Base-by-base conservation (phyloP, 2,113 vertebrate species). In the Neofelis nebulosa region DNA sequence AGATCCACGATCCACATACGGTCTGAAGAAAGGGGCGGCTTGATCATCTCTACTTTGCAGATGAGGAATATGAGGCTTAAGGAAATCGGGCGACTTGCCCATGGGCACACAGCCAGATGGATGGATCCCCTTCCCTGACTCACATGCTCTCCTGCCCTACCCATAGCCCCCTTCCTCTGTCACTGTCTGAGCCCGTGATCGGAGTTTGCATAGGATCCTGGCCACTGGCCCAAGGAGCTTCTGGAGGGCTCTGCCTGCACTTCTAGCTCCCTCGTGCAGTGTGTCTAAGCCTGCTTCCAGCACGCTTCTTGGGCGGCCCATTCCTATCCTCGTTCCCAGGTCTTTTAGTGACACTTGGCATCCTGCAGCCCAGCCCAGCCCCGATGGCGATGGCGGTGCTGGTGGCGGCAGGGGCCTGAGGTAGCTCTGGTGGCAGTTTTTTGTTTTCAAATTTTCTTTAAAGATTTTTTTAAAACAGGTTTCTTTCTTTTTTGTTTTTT, bases 1-100 rank as follows among this genome's bases (percentile, higher is more conserved):
- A 78, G 73, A 76, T 45, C 41, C 41, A 45, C 0, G 0, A 12
- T 19, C 29, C 36, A 15, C 48, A 50, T 3, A 15, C 0, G 2
- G 27, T 61, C 57, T 61, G 41, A 80, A 50, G 63, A 82, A 86
- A 57, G 33, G 29, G 38, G 57, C 18, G 71, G 48, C 88, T 65
- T 25, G 48, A 29, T 31, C 0, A 2, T 25, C 74, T 80, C 74
- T 10, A n/a, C 31, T 63, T 69, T 21, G 81, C 13, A 71, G 80
- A 82, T 18, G 85, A 50, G 80, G 55, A 81, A 65, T 31, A 3
- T 8, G 52, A 90, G 15, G 27, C 33, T 61, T 73, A 23, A 41
- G 76, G 48, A 91, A 82, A 41, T n/a, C 1, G 11, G 31, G 6
- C 48, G 36, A 55, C 33, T 48, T 83, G 81, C 41, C 50, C 52